Evolutionary conservation across 2,888 invertebrate species (phyloP).

Genomic region (Hemistola chrysoprasaria): DNA sequence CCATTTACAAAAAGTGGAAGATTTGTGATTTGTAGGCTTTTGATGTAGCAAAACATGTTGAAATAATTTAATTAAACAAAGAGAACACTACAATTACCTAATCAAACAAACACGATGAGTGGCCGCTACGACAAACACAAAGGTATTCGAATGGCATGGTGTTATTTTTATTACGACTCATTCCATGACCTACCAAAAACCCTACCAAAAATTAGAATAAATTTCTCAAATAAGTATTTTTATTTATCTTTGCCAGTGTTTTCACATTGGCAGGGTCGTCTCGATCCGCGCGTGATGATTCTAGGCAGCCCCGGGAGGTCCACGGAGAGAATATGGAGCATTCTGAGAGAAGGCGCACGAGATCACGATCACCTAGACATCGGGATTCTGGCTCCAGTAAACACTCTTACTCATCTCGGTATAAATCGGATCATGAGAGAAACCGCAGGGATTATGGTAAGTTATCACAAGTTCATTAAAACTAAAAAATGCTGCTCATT

Average conservation of each 20-base stretch:
- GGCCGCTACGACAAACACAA: slow-evolving; percentile 35
- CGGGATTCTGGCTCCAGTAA: slow-evolving; percentile 37
- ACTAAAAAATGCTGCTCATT: too few relatives aligned
- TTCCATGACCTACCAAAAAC: slow-evolving; percentile 18
- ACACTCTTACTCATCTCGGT: slow-evolving; percentile 29
- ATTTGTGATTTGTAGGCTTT: too few relatives aligned
- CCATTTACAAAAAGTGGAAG: too few relatives aligned
- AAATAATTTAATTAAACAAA: too few relatives aligned
- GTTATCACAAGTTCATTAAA: too few relatives aligned
- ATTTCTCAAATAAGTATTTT: slow-evolving; percentile 58
- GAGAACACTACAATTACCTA: slow-evolving; percentile 1
- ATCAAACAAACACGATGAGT: slow-evolving; percentile 30
- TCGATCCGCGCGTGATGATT: slow-evolving; percentile 81
- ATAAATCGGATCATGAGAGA: slow-evolving; percentile 38
- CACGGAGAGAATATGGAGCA: slow-evolving; percentile 32
- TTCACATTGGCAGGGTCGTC: slow-evolving; percentile 88
- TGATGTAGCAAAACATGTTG: too few relatives aligned
- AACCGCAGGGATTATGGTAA: slow-evolving; percentile 35
- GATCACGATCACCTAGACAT: slow-evolving; percentile 51
- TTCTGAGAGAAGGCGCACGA: slow-evolving; percentile 43
- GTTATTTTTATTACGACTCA: slow-evolving; percentile 7
- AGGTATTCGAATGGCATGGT: slow-evolving; percentile 38
- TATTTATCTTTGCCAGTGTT: slow-evolving; percentile 88
- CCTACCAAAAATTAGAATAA: slow-evolving; percentile 22
- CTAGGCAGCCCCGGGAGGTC: slow-evolving; percentile 54